A percentile compares a stretch with the other conserved stretches of the same genome.
Evolutionary conservation across 1,140 invertebrate genomes (phyloP).

Genomic region (Nymphalis io): DNA sequence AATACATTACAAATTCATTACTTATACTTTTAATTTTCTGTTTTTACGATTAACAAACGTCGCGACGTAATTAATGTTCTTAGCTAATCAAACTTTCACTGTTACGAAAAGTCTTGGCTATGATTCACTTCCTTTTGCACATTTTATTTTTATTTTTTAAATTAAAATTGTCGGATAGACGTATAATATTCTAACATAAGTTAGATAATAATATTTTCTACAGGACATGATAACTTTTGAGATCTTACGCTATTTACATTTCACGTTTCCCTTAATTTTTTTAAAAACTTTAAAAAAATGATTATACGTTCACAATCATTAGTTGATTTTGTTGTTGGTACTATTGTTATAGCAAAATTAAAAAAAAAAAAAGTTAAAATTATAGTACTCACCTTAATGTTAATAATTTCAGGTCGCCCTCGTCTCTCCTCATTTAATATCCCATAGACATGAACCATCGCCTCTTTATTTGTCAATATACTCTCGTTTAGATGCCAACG

Average conservation of each 20-base stretch:
- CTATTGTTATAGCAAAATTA: too few species aligned
- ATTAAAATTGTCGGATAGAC: too few species aligned
- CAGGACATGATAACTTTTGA: too few species aligned
- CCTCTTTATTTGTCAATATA: constrained; percentile 61
- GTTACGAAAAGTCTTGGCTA: background rate
- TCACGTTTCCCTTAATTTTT: too few species aligned
- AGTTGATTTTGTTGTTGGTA: too few species aligned
- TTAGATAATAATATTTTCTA: too few species aligned
- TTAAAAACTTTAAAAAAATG: too few species aligned
- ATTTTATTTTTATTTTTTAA: background rate
- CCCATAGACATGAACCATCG: constrained; percentile 70
- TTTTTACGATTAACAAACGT: background rate
- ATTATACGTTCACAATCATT: too few species aligned
- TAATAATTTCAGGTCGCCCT: constrained; percentile 56
- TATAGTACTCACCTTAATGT: constrained; percentile 47
- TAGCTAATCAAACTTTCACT: background rate
- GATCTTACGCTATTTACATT: too few species aligned
- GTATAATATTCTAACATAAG: too few species aligned
- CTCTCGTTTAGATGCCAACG: constrained; percentile 47
- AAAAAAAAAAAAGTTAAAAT: too few species aligned
- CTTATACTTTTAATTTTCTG: background rate
- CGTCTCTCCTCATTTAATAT: constrained; percentile 50
- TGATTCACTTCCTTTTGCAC: background rate
- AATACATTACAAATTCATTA: background rate
- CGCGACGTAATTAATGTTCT: background rate